phyloP scores from a whole-genome alignment of 2,888 invertebrate genomes.

The Operophtera brumata region DNA sequence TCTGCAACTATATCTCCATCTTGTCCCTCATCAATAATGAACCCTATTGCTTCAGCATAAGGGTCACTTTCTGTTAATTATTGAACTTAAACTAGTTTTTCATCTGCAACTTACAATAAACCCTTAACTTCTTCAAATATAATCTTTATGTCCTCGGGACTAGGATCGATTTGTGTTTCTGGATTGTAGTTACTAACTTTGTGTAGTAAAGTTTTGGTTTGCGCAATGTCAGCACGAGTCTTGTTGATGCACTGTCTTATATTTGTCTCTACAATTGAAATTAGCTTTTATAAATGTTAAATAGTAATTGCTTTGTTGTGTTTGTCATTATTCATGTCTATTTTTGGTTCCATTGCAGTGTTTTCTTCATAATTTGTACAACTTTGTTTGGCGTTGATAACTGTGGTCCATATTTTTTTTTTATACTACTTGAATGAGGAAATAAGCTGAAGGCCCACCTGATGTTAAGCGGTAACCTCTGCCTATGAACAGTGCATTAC shows the following conservation, averaged over 20 bases:
- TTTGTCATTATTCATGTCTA: conserved; percentile 8
- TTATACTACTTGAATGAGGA: no score
- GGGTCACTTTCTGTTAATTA: conserved; percentile 36
- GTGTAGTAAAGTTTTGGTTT: conserved; percentile 48
- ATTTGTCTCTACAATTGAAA: conserved; percentile 46
- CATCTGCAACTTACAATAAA: conserved; percentile 43
- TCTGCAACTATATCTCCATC: conserved; percentile 44
- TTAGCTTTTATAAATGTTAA: conserved; percentile 34
- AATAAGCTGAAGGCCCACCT: no score
- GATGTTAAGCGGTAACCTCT: no score
- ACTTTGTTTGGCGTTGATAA: not conserved
- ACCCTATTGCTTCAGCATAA: conserved; percentile 39
- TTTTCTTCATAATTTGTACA: not conserved
- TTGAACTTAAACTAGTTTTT: conserved; percentile 15
- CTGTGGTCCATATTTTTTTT: no score
- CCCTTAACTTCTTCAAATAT: conserved; percentile 27
- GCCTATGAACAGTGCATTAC: no score
- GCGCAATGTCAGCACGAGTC: conserved; percentile 62
- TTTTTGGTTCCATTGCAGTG: not conserved
- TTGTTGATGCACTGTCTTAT: conserved; percentile 48
- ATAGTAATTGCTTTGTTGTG: conserved; percentile 31
- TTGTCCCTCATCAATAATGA: conserved; percentile 29
- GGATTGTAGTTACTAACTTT: conserved; percentile 30
- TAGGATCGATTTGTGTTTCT: conserved; percentile 39
- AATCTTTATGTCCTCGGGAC: conserved; percentile 37